Percentiles rank a stretch among this genome's conserved stretches.
phyloP scores from a whole-genome alignment of 1,140 invertebrate genomes.

The Drosophila azteca region DNA sequence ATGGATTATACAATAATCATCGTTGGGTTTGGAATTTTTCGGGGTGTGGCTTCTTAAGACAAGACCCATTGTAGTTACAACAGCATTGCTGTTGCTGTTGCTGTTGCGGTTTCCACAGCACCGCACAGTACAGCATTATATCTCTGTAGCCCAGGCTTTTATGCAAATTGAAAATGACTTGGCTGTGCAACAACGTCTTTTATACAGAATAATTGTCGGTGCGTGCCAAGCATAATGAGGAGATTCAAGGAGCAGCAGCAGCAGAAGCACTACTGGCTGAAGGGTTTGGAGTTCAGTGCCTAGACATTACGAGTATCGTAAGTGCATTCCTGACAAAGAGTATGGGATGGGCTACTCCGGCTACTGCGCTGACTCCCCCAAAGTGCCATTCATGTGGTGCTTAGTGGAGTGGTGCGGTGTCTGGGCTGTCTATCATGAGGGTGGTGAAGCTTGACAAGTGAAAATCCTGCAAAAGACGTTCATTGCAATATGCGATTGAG shows the following conservation, averaged over 20 bases:
- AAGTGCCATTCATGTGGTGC: slow-evolving; percentile 13
- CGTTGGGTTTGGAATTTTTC: slow-evolving; percentile 12
- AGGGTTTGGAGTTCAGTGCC: slow-evolving; percentile 50
- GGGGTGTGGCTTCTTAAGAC: slow-evolving; percentile 35
- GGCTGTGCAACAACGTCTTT: slow-evolving; percentile 72
- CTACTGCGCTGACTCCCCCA: neutral
- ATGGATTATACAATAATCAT: slow-evolving; percentile 56
- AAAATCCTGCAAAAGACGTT: slow-evolving; percentile 4
- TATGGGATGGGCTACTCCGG: slow-evolving; percentile 25
- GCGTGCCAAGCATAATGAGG: slow-evolving; percentile 76
- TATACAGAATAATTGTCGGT: slow-evolving; percentile 76
- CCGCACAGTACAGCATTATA: slow-evolving; percentile 34
- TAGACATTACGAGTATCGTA: slow-evolving; percentile 32
- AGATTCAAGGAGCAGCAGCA: slow-evolving; percentile 19
- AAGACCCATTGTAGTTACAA: slow-evolving; percentile 17
- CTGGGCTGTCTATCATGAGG: slow-evolving; percentile 23
- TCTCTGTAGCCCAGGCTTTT: slow-evolving; percentile 54
- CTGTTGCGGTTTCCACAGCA: slow-evolving; percentile 26
- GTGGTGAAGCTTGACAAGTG: slow-evolving; percentile 6
- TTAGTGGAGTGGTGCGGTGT: neutral
- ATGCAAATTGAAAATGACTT: slow-evolving; percentile 78
- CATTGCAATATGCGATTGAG: slow-evolving; percentile 12
- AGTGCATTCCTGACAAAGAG: slow-evolving; percentile 31
- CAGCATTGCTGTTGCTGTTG: slow-evolving; percentile 13
- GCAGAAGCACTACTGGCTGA: neutral